Conservation (phyloP, 2,888 invertebrate species). For the Monopis laevigella region DNA sequence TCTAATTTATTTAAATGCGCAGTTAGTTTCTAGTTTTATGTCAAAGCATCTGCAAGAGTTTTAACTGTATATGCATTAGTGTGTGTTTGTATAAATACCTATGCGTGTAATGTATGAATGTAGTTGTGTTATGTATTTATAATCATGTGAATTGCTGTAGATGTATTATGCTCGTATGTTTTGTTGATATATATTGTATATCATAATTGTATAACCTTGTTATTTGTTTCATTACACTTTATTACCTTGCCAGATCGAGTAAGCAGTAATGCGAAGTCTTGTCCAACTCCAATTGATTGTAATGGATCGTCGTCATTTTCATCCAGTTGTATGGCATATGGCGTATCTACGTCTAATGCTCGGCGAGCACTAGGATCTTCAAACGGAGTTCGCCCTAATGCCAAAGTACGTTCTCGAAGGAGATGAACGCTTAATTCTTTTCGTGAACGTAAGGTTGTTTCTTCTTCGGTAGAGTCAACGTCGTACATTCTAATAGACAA, state of each 20-base stretch:
- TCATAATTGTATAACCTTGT: no score
- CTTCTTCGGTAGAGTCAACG: conserved; percentile 29
- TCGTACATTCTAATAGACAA: conserved; percentile 48
- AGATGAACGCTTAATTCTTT: conserved; percentile 46
- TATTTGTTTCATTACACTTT: no score
- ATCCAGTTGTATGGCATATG: conserved; percentile 66
- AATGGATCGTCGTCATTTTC: conserved; percentile 81
- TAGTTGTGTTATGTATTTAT: no score
- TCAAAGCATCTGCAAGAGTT: no score
- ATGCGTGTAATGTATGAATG: no score
- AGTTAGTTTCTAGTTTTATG: no score
- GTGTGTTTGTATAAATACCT: no score
- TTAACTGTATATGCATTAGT: no score
- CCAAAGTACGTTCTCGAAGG: conserved; percentile 42
- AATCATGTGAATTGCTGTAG: no score
- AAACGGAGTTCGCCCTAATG: conserved; percentile 46
- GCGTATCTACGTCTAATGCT: conserved; percentile 48
- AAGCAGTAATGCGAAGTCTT: conserved; percentile 88
- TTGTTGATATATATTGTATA: no score
- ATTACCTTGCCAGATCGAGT: conserved; percentile 85
- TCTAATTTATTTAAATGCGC: no score
- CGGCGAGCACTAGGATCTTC: conserved; percentile 41
- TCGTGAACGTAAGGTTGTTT: conserved; percentile 28
- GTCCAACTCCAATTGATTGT: conserved; percentile 80
- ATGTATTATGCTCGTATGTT: no score